phyloP scores from a whole-genome alignment of 2,888 invertebrate genomes.

The Scrobipalpa costella region DNA sequence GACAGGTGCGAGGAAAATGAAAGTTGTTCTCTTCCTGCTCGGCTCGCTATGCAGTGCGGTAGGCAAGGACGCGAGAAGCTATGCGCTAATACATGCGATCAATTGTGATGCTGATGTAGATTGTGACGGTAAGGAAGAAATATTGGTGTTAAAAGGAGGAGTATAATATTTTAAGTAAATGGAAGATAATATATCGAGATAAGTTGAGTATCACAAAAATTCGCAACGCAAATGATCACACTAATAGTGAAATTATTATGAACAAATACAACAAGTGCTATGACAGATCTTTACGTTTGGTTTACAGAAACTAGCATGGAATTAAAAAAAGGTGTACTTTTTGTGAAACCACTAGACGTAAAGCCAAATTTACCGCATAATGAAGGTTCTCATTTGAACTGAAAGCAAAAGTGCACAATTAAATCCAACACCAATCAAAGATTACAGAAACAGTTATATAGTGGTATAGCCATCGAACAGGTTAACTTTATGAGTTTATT shows the following conservation, averaged over 20 bases:
- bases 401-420: constrained; percentile 22
- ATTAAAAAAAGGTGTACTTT: too few relatives aligned
- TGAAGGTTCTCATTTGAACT: not conserved
- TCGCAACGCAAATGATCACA: not conserved
- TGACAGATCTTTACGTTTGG: too few relatives aligned
- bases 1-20: constrained; percentile 79
- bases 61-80: constrained; percentile 40
- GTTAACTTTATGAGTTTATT: constrained; percentile 45
- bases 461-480: constrained; percentile 34
- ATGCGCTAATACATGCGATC: constrained; percentile 34
- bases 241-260: too few relatives aligned
- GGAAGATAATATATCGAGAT: not conserved
- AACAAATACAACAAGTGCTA: too few relatives aligned
- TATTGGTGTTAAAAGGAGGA: not conserved
- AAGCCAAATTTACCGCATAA: not conserved
- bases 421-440: constrained; percentile 13
- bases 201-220: not conserved
- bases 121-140: constrained; percentile 2
- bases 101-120: constrained; percentile 17
- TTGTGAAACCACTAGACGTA: too few relatives aligned
- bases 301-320: too few relatives aligned
- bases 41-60: constrained; percentile 46
- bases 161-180: not conserved
- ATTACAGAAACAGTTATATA: constrained; percentile 22
- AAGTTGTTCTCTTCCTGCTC: constrained; percentile 80